phyloP scores from a whole-genome alignment of 2,888 invertebrate genomes.

The Microctonus hyperodae region DNA sequence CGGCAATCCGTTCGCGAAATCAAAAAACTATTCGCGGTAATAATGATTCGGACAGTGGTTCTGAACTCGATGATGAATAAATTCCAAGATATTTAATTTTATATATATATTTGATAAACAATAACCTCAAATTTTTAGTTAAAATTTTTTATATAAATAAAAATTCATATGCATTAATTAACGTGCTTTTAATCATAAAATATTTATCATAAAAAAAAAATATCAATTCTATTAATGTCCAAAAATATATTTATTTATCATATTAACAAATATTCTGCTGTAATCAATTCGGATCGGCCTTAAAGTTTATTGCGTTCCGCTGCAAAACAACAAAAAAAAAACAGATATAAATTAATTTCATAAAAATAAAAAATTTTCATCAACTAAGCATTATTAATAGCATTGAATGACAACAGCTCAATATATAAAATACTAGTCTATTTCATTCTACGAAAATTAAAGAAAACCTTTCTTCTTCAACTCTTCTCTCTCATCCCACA shows the following conservation, averaged over 20 bases:
- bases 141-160: no score
- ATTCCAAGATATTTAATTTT: neutral
- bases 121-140: no score
- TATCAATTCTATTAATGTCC: no score
- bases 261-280: no score
- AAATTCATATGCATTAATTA: no score
- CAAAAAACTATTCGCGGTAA: slow-evolving; percentile 55
- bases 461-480: slow-evolving; percentile 46
- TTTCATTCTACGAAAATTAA: neutral
- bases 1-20: slow-evolving; percentile 39
- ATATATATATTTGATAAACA: no score
- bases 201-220: no score
- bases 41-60: slow-evolving; percentile 47
- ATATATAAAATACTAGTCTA: neutral
- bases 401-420: neutral
- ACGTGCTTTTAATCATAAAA: no score
- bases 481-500: slow-evolving; percentile 84
- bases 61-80: slow-evolving; percentile 46
- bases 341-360: neutral
- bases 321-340: neutral
- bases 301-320: no score
- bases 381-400: neutral
- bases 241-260: no score
- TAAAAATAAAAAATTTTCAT: neutral
- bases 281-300: no score